These are phyloP conservation scores for Thalassarche chlororhynchos DNA, from an alignment of 2,113 vertebrate genomes.

Conservation along the genomic window DNA sequence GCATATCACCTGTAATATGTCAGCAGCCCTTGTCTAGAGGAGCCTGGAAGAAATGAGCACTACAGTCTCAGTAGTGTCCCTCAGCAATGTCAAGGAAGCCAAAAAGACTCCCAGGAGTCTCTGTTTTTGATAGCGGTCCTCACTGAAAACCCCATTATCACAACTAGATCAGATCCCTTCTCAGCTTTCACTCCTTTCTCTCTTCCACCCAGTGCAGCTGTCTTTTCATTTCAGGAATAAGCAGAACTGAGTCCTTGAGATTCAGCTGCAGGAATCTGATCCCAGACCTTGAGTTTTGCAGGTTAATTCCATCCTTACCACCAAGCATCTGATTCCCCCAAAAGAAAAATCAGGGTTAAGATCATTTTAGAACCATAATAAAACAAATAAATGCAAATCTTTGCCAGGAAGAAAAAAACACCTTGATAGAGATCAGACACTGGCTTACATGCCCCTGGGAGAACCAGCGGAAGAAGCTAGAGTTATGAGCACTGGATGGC, in stretches of 20 bases:
- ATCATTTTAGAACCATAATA: not conserved
- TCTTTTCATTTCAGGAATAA: not conserved
- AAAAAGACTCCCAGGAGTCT: not conserved
- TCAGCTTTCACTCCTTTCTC: not conserved
- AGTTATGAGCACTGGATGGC: not conserved
- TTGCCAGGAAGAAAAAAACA: not conserved
- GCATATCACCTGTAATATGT: not conserved
- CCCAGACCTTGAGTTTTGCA: not conserved
- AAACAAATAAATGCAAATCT: slow-evolving; percentile 25
- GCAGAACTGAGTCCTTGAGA: not conserved
- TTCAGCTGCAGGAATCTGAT: not conserved
- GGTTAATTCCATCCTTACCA: not conserved
- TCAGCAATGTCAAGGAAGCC: not conserved
- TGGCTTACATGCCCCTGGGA: not conserved
- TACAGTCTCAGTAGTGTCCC: not conserved
- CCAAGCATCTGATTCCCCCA: not conserved
- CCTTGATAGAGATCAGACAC: not conserved
- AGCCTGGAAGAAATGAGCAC: not conserved
- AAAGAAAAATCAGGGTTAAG: not conserved
- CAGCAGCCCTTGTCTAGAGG: not conserved
- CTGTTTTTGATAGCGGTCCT: not conserved
- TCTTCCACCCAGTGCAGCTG: not conserved
- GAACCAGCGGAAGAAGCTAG: not conserved
- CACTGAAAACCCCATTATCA: not conserved
- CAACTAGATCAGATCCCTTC: not conserved